Percentiles rank a stretch among this genome's conserved stretches.
phyloP scores from a whole-genome alignment of 2,888 invertebrate genomes.

The Hedya salicella region DNA sequence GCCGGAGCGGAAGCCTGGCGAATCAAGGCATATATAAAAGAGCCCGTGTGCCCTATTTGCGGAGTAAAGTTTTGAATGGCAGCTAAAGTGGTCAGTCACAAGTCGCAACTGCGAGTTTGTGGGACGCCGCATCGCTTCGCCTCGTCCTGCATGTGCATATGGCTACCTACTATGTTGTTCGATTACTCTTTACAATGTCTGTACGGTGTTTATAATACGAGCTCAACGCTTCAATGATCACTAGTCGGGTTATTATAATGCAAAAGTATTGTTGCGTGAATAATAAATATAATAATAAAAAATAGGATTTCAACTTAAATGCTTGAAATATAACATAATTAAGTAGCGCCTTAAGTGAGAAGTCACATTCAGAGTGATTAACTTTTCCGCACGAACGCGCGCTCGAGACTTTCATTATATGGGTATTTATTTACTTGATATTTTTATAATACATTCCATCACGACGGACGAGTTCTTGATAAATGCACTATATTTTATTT shows the following conservation, averaged over 20 bases:
- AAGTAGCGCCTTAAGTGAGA: no score
- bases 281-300: no score
- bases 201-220: slow-evolving; percentile 29
- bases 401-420: neutral
- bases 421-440: slow-evolving; percentile 27
- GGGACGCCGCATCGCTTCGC: no score
- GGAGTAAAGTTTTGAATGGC: no score
- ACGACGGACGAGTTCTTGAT: slow-evolving; percentile 30
- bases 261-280: neutral
- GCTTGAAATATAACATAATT: neutral
- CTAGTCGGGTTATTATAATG: slow-evolving; percentile 18
- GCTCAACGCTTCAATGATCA: slow-evolving; percentile 21
- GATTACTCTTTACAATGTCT: slow-evolving; percentile 19
- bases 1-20: no score
- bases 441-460: slow-evolving; percentile 37
- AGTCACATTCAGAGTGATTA: no score
- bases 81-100: neutral
- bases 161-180: slow-evolving; percentile 19
- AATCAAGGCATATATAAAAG: no score
- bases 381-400: neutral
- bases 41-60: no score
- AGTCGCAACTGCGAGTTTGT: neutral
- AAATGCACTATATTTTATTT: slow-evolving; percentile 42
- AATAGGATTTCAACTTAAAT: neutral
- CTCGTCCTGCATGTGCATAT: slow-evolving; percentile 6